phyloP scores from a whole-genome alignment of 1,140 invertebrate genomes.

The Bombus superbus region DNA sequence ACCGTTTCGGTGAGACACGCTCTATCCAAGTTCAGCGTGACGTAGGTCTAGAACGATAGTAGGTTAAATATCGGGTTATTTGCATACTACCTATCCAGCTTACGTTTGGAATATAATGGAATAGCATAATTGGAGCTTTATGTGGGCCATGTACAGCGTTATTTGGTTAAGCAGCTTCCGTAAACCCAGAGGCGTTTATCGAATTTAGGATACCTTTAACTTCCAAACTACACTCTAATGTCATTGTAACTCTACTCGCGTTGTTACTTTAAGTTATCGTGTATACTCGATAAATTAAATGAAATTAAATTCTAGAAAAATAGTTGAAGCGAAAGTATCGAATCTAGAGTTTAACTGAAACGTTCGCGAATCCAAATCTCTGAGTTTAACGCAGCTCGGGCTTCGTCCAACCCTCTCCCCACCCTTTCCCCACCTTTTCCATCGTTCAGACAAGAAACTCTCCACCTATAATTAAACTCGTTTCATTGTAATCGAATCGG shows the following conservation, averaged over 20 bases:
- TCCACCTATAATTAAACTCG: conserved; percentile 17
- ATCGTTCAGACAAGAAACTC: neutral
- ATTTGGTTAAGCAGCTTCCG: neutral
- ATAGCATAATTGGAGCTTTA: no score
- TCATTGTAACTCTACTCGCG: no score
- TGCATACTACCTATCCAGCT: neutral
- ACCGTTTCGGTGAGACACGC: neutral
- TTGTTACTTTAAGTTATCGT: no score
- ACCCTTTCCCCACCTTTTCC: neutral
- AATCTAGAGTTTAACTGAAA: neutral
- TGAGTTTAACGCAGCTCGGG: fast-evolving
- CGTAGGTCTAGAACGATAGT: neutral
- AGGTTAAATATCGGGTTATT: neutral
- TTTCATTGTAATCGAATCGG: conserved; percentile 34
- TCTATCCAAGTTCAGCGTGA: neutral
- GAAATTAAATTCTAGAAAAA: neutral
- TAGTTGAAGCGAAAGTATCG: neutral
- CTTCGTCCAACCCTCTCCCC: fast-evolving
- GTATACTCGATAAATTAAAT: neutral
- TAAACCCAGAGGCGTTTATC: neutral
- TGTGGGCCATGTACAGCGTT: neutral
- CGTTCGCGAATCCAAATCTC: neutral
- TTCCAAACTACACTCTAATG: neutral
- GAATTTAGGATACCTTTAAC: neutral
- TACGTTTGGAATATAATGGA: neutral